Conservation (phyloP, 2,113 vertebrate genomes). For the Sinocyclocheilus anshuiensis region DNA sequence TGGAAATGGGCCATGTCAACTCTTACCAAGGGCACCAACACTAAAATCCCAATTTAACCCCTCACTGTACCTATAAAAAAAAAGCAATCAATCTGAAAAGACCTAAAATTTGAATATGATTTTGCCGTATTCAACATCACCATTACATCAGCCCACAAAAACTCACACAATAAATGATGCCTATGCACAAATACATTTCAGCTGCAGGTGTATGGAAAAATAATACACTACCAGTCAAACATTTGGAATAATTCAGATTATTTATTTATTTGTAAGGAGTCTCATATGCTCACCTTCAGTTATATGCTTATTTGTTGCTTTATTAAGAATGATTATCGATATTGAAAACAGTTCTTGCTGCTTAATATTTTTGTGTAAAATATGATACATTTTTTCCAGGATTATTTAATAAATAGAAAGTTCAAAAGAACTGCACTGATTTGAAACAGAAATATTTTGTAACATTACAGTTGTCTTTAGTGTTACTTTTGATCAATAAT, state of each 20-base stretch:
- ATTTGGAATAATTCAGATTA: not conserved
- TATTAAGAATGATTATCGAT: not conserved
- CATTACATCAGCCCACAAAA: not conserved
- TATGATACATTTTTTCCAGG: not conserved
- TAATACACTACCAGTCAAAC: not conserved
- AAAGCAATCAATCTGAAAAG: not conserved
- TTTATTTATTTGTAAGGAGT: not conserved
- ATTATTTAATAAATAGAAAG: not conserved
- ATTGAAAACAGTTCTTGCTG: not conserved
- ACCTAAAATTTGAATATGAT: not conserved
- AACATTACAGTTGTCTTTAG: not conserved
- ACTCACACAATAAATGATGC: not conserved
- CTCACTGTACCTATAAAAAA: not conserved
- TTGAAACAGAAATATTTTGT: not conserved
- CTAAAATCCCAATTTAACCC: too few species aligned
- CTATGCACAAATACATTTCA: not conserved
- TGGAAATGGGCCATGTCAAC: not conserved
- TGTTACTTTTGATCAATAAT: not conserved
- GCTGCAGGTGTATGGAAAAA: not conserved
- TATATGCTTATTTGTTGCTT: not conserved
- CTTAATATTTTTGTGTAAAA: not conserved
- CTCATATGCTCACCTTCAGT: not conserved
- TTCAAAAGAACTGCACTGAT: not conserved
- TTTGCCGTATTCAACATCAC: not conserved
- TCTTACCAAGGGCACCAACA: not conserved